Conservation (phyloP, 2,888 invertebrate genomes). For the Copidosoma aretas region DNA sequence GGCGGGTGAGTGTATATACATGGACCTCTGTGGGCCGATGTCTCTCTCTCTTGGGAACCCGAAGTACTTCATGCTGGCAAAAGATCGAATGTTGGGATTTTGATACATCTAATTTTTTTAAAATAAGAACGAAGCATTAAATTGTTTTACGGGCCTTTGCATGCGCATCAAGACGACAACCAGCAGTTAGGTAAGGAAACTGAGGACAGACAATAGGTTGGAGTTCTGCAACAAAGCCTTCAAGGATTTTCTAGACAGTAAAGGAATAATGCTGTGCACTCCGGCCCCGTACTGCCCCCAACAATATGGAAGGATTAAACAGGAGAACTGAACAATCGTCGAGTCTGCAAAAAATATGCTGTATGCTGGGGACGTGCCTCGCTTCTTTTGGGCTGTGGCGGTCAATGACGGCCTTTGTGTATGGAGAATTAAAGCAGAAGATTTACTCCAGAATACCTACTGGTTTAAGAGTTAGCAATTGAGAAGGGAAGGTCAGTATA, state of each 20-base stretch:
- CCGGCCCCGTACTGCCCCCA: conserved; percentile 1
- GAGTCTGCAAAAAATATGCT: conserved; percentile 6
- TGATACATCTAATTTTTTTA: too few species aligned
- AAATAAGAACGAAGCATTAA: too few species aligned
- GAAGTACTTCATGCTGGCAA: too few species aligned
- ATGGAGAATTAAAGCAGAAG: neutral
- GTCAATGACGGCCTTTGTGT: conserved; percentile 3
- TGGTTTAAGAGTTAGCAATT: neutral
- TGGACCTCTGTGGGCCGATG: too few species aligned
- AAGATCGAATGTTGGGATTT: too few species aligned
- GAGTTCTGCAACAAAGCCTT: neutral
- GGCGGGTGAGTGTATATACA: too few species aligned
- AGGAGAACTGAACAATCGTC: neutral
- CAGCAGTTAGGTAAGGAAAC: too few species aligned
- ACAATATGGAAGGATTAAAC: conserved; percentile 3
- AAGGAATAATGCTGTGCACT: neutral
- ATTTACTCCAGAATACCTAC: neutral
- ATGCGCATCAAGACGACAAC: too few species aligned
- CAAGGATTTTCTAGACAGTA: neutral
- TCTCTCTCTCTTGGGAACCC: too few species aligned
- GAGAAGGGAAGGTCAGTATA: neutral
- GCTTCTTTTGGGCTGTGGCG: neutral
- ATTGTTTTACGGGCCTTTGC: too few species aligned
- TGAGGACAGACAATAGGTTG: neutral
- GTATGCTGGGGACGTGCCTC: neutral